Percentiles rank a stretch among this genome's conserved stretches.
Conservation (phyloP, 1,140 invertebrate genomes). For the Trichonephila clavata region DNA sequence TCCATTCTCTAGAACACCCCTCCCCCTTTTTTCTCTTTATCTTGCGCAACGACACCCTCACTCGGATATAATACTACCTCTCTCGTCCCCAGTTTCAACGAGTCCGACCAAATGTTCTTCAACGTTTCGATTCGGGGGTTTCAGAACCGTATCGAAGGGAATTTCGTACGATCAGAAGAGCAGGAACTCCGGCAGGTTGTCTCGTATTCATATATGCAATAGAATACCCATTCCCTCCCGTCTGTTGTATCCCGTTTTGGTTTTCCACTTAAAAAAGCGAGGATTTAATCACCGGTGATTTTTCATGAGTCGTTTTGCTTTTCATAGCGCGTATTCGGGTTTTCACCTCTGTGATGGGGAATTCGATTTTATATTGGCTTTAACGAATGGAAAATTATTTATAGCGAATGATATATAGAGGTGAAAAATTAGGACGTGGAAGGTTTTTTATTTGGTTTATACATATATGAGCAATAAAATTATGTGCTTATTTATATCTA, state of each 20-base stretch:
- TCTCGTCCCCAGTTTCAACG: constrained; percentile 43
- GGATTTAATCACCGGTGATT: not conserved
- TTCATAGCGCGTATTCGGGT: not conserved
- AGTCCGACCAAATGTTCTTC: constrained; percentile 54
- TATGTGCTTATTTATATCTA: too few relatives aligned
- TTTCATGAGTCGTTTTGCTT: not conserved
- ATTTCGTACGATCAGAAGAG: constrained; percentile 29
- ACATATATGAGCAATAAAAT: too few relatives aligned
- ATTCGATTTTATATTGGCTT: not conserved
- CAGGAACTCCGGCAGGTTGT: constrained; percentile 40
- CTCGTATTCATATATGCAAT: not conserved
- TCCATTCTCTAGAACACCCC: constrained; percentile 14
- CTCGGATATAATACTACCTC: constrained; percentile 2
- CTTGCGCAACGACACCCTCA: constrained; percentile 56
- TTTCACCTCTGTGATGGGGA: not conserved
- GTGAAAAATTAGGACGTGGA: not conserved
- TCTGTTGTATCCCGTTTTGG: not conserved
- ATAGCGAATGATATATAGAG: not conserved
- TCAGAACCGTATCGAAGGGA: constrained; percentile 40
- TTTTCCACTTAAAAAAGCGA: constrained; percentile 11
- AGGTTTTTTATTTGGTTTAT: too few relatives aligned
- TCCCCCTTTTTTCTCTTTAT: not conserved
- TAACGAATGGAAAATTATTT: not conserved
- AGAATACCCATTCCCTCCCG: not conserved
- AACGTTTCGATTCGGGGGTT: constrained; percentile 4